These are phyloP conservation scores for Philonicus albiceps DNA, from an alignment of 2,888 invertebrate genomes.

Conservation along the genomic window DNA sequence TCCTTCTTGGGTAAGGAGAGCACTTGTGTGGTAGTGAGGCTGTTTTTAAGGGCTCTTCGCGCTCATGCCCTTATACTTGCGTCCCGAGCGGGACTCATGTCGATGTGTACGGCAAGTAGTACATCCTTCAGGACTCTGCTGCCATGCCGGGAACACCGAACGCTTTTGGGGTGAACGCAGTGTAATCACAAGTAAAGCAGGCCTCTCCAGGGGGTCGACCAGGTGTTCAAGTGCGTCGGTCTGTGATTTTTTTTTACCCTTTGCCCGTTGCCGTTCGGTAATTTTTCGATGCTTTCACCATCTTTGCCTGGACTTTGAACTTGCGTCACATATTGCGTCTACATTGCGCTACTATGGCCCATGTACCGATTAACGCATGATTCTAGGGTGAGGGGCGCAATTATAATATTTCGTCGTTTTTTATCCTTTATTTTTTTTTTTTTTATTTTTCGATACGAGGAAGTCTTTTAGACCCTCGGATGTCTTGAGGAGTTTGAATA, in stretches of 20 bases:
- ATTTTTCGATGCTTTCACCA: conserved; percentile 32
- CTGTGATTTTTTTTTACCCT: conserved; percentile 37
- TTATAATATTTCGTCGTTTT: conserved; percentile 13
- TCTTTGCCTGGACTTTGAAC: conserved; percentile 38
- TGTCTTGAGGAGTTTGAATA: not conserved
- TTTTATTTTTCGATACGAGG: not conserved
- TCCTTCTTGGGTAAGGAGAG: conserved; percentile 16
- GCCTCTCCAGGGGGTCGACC: conserved; percentile 51
- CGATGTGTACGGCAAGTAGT: not conserved
- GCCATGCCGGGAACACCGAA: not conserved
- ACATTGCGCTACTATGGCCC: conserved; percentile 29
- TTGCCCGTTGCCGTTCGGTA: not conserved
- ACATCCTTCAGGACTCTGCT: not conserved
- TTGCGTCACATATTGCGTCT: conserved; percentile 17
- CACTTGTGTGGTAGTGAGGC: conserved; percentile 42
- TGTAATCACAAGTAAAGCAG: conserved; percentile 20
- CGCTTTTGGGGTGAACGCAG: conserved; percentile 26
- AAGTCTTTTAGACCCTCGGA: not conserved
- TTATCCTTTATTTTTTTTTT: not conserved
- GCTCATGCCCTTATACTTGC: conserved; percentile 28
- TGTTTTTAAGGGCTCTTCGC: conserved; percentile 18
- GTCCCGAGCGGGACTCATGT: not conserved
- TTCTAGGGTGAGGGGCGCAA: conserved; percentile 28
- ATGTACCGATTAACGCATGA: not conserved
- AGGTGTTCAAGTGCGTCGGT: conserved; percentile 53